Evolutionary conservation across 2,113 vertebrate genomes (phyloP), one percentile per base, ranked within the genome.

Genomic region (Synchiropus splendidus): DNA sequence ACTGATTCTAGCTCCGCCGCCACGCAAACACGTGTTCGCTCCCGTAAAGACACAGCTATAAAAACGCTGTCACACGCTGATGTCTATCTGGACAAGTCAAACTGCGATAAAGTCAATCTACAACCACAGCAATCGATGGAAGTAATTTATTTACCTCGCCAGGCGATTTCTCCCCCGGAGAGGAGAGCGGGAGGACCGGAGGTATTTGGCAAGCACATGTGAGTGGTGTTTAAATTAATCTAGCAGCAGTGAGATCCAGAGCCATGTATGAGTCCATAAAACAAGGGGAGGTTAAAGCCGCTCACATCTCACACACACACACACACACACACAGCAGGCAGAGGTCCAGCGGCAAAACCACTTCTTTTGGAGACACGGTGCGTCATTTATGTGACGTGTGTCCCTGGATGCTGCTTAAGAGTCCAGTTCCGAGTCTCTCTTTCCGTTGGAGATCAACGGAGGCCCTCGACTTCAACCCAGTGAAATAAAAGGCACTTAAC

Each of bases 401-500:
- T 79, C 67, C 72, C 72, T 51, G 48, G 72, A 72, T 70, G 67
- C 63, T 58, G 72, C 70, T 81, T 61, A 75, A 77, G 67, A 39
- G 18, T 43, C 64, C 70, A 63, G 63, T 69, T 52, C 42, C 32
- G 21, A 8, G 21, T 61, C 18, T 61, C 52, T 58, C 58, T 67
- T 58, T 72, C 68, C 61, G 64, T 76, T 82, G 53, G 78, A 73
- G 74, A 58, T 44, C 60, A 68, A 55, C 61, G 40, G 63, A 63
- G 72, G 71, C 77, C 69, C 21, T 84, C 82, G 80, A 82, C 81
- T 83, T 64, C 61, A 74, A 58, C 77, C 78, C 74, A 70, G 72
- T 82, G 79, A 83, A 82, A 83, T 84, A 83, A 86, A 86, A 85
- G 77, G 73, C 78, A 78, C 80, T 84, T 84, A 79, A 80, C 78